Evolutionary conservation across 2,797 vertebrate genomes (phyloP).

Genomic region (Sebastes baramenuke): DNA sequence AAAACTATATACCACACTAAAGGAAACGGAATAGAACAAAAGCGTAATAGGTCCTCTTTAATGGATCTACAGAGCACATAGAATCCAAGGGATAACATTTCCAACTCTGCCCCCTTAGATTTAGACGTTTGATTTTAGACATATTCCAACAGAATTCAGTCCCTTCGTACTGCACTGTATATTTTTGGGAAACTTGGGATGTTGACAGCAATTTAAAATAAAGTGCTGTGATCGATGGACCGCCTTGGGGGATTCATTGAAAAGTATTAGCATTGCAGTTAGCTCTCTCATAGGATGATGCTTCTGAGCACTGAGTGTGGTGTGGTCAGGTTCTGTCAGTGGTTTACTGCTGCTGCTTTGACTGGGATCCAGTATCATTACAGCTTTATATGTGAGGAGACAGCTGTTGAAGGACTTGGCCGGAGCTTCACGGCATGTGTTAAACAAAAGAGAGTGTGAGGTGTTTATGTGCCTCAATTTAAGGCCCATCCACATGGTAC

Average conservation of each 20-base stretch:
- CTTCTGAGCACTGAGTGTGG: not conserved
- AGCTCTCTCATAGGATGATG: not conserved
- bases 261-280: not conserved
- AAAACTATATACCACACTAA: too few relatives aligned
- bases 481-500: not conserved
- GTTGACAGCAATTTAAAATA: too few relatives aligned
- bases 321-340: not conserved
- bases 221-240: too few relatives aligned
- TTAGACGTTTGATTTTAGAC: not conserved
- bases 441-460: not conserved
- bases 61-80: not conserved
- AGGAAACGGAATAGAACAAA: too few relatives aligned
- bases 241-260: not conserved
- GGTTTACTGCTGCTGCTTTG: not conserved
- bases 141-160: not conserved
- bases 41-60: too few relatives aligned
- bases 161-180: not conserved
- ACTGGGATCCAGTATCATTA: not conserved
- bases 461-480: conserved; percentile 1
- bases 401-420: not conserved
- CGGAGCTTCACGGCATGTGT: not conserved
- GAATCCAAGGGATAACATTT: not conserved
- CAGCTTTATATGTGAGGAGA: not conserved
- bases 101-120: not conserved
- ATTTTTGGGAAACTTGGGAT: not conserved